phyloP scores from a whole-genome alignment of 2,888 invertebrate species.

The Drepanosiphum platanoidis region DNA sequence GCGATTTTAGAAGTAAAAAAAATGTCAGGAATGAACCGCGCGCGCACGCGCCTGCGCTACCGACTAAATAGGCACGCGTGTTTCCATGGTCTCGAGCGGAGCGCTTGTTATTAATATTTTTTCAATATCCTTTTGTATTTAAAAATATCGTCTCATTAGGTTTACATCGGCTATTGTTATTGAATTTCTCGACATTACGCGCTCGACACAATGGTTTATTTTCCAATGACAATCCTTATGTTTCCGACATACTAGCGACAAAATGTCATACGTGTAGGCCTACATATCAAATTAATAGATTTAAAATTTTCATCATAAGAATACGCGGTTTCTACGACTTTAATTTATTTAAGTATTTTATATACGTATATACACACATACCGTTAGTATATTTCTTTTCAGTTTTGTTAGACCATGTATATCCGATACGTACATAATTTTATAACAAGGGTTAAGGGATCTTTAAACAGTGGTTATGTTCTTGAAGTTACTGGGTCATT shows the following conservation, averaged over 20 bases:
- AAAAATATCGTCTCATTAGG: background rate
- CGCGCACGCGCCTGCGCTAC: no score
- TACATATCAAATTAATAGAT: no score
- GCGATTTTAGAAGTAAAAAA: background rate
- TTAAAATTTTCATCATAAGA: no score
- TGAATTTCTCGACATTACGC: background rate
- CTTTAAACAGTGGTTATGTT: constrained; percentile 63
- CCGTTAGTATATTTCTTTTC: constrained; percentile 15
- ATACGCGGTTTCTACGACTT: no score
- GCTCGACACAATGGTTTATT: background rate
- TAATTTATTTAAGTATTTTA: no score
- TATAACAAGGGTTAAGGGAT: constrained; percentile 60
- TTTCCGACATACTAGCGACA: no score
- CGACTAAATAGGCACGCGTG: no score
- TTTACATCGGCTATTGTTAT: background rate
- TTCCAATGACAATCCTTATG: background rate
- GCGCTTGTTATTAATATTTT: no score
- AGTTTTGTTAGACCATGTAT: constrained; percentile 24
- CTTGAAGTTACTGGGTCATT: constrained; percentile 64
- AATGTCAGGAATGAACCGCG: background rate
- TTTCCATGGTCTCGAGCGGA: background rate
- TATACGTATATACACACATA: no score
- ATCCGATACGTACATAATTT: constrained; percentile 47
- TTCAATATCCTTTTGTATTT: no score
- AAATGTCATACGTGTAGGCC: no score